Base-by-base conservation (phyloP, 2,797 vertebrate species). In the Enteromius mattozi region DNA sequence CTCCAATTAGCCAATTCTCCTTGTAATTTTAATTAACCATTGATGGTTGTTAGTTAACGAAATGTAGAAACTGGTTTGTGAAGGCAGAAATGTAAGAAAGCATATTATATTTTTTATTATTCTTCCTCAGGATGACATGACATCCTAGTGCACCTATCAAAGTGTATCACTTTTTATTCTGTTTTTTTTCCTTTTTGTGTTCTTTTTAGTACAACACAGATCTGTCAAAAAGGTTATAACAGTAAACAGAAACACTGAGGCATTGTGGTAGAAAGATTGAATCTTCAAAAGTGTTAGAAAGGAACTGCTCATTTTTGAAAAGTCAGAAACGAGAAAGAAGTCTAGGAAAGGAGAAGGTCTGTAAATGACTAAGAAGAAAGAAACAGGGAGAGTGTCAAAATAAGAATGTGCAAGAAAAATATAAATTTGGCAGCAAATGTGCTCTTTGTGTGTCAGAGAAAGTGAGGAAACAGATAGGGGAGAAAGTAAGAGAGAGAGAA, bases 21-120 rank as follows among this genome's bases (percentile, higher is more conserved):
- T 59, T 77, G 16, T 56, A 40, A 59, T 40, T 40, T 77, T n/a
- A 27, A 81, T 81, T 72, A 61, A 72, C 17, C 8, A 6, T 19
- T 45, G 49, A 40, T 59, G 30, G 19, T 35, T 54, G 72, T 35
- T 35, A 42, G 10, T 59, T 56, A 81, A 56, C 16, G 30, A 24
- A 56, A 40, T 72, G 17, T 61, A 45, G 19, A 56, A 42, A 42
- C 16, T 24, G 63, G 6, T 51, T 49, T 4, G 14, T 68, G 35
- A 3, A 16, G 14, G 16, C 42, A 78, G 37, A 27, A 54, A 54
- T 54, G 30, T n/a, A 54, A 35, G 30, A 35, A n/a, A 37, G 10
- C 19, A 35, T 21, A 6, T 35, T 19, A 13, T 63, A 45, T 78
- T 61, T 35, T 30, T 16, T 63, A 17, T 42, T 61, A 40, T 61